Conservation (phyloP, 2,888 invertebrate genomes). For the Ptilodon capucinus region DNA sequence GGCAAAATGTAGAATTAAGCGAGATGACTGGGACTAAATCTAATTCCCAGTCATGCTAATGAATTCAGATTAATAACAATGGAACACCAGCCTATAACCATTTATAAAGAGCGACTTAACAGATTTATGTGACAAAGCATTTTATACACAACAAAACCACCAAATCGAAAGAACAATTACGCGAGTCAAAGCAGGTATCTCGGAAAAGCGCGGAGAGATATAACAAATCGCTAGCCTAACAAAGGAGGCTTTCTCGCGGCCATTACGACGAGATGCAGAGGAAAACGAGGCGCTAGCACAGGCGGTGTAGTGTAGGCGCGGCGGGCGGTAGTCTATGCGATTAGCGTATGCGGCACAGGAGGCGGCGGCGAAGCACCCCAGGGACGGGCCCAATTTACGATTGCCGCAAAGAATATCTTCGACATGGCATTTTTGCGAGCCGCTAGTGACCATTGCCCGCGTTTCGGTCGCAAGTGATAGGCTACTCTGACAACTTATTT, state of each 20-base stretch:
- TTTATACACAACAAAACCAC: conserved; percentile 75
- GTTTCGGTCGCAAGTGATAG: conserved; percentile 21
- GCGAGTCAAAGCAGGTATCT: conserved; percentile 77
- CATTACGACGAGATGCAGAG: conserved; percentile 72
- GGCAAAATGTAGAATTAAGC: not conserved
- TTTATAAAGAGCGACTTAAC: conserved; percentile 60
- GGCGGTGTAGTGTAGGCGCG: conserved; percentile 39
- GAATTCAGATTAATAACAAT: conserved; percentile 68
- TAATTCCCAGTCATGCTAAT: conserved; percentile 46
- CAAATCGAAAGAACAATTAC: conserved; percentile 80
- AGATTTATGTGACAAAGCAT: conserved; percentile 79
- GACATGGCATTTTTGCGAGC: conserved; percentile 65
- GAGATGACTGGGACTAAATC: conserved; percentile 18
- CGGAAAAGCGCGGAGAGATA: conserved; percentile 73
- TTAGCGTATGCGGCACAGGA: conserved; percentile 69
- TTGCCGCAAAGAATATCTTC: conserved; percentile 78
- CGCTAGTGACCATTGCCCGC: conserved; percentile 57
- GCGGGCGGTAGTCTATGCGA: conserved; percentile 52
- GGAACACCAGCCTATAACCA: conserved; percentile 49
- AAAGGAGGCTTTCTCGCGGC: conserved; percentile 80
- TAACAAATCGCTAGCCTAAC: conserved; percentile 78
- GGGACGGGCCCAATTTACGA: conserved; percentile 72
- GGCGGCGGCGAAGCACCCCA: conserved; percentile 48
- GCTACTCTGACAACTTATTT: conserved; percentile 33
- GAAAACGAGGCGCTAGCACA: conserved; percentile 53